Percentiles rank a stretch among this genome's conserved stretches.
Evolutionary conservation across 53 echinoderm and acorn worm genomes (phyloP).

Genomic region (Glandiceps talaboti): DNA sequence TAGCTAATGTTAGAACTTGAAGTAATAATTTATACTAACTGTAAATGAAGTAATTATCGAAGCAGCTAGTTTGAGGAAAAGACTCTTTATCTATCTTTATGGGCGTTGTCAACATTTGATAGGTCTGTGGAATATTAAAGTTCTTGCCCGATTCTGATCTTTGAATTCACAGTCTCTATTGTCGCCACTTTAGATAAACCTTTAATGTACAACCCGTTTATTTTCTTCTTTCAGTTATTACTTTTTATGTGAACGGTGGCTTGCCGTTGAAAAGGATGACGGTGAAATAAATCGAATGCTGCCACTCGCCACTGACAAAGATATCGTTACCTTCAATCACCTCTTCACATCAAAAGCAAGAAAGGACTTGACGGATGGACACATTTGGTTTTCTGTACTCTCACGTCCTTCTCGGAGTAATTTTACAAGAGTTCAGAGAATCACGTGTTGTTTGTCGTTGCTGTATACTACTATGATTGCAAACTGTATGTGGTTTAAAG

Average conservation of each 20-base stretch:
- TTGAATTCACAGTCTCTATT: too few relatives aligned
- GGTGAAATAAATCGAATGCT: background rate
- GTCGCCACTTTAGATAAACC: too few relatives aligned
- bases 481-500: slow-evolving; percentile 46
- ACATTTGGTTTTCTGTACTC: background rate
- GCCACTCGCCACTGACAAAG: background rate
- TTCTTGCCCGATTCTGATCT: too few relatives aligned
- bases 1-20: too few relatives aligned
- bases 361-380: background rate
- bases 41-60: too few relatives aligned
- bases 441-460: slow-evolving; percentile 56
- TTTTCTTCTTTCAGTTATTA: background rate
- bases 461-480: slow-evolving; percentile 70
- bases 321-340: background rate
- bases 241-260: background rate
- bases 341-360: background rate
- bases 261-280: background rate
- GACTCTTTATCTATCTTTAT: too few relatives aligned
- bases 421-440: slow-evolving; percentile 56
- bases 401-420: slow-evolving; percentile 6
- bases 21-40: too few relatives aligned
- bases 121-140: too few relatives aligned
- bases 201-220: too few relatives aligned
- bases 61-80: too few relatives aligned
- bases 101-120: too few relatives aligned